Base-by-base conservation (phyloP, 2,888 invertebrate genomes). In the Tetanocera ferruginea region DNA sequence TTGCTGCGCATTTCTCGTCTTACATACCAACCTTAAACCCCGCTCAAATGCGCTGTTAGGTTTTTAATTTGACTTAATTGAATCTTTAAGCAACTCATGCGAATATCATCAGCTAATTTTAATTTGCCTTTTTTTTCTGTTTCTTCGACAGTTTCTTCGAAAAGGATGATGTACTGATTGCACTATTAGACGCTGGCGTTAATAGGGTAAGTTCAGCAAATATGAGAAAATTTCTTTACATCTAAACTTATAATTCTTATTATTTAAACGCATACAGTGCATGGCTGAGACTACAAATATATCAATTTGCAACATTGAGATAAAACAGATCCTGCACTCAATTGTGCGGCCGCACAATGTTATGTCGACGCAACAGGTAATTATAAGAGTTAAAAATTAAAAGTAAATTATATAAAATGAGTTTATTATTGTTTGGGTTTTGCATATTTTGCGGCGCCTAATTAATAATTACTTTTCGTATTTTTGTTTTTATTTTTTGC, bases 131-230 rank as follows among this genome's bases (percentile, higher is more conserved):
- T 14, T 43, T 43, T 43, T 43, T 34, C 9, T 5, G 3, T 34
- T 14, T 5, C n/a, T 9, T 4, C 93, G 93, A 67, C 91, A 97
- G 97, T 90, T 93, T 93, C 84, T 94, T 94, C 86, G 94, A 96
- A 84, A 96, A 95, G 89, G 95, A 96, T 86, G 97, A 97, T 88
- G 93, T 94, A 82, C 93, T 96, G 80, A 91, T 94, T 85, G 93
- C 94, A 83, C 92, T 95, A 84, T 91, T 97, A 85, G 95, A 96
- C 88, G 93, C 94, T 85, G 97, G 97, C 86, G 97, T 95, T 90
- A 95, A 95, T 91, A 93, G 96, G 93, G 97, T 97, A 91, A 93
- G 93, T 85, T 72, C 62, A 79, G 66, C 37, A 69, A 49, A 17
- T 49, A 69, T 9, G 37, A 25, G 69, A 23, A 23, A 17, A 6